Evolutionary conservation across 2,888 invertebrate species (phyloP), one percentile per base, ranked within the genome.

Genomic region (Eurytoma adleriae): DNA sequence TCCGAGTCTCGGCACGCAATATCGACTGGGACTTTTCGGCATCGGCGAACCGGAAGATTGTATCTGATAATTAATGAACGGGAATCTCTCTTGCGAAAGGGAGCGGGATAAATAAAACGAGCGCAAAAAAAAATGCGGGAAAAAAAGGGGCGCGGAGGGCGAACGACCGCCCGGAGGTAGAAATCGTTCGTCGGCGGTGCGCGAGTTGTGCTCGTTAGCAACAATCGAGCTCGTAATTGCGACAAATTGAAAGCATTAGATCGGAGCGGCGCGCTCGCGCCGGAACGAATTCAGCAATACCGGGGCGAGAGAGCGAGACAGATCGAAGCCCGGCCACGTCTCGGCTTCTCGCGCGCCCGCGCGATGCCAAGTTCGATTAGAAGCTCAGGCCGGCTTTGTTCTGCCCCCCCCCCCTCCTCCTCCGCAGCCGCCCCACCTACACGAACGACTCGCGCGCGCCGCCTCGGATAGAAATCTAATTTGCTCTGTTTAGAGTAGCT

Each of bases 241-340:
- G 79, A 76, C 76, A 82, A 79, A 79, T 79, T 82, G 79, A 75
- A 82, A 79, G 69, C 77, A 78, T 78, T 73, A 78, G 73, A 75
- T 78, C 75, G 75, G 61, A 77, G 54, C 80, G 20, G 20, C 20
- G 56, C 16, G 50, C 18, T n/a, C n/a, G 66, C 40, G 27, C 64
- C 74, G 71, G 67, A 80, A 72, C 56, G 68, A 80, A 72, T 76
- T 67, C 72, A 77, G 72, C 54, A 56, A 76, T 67, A 68, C 16
- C 20, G 27, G n/a, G 24, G 4, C 10, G 64, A 50, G 67, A 57
- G 64, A 20, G 61, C 40, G 70, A 66, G 66, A 71, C 54, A 71
- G 56, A 78, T 59, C 71, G 71, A 71, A 56, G 50, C 48, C 56
- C 16, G 48, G 50, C 18, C 27, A 16, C 27, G 62, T 69, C 74